Conservation (phyloP, 1,140 invertebrate genomes). For the Lasaia peninsularis region DNA sequence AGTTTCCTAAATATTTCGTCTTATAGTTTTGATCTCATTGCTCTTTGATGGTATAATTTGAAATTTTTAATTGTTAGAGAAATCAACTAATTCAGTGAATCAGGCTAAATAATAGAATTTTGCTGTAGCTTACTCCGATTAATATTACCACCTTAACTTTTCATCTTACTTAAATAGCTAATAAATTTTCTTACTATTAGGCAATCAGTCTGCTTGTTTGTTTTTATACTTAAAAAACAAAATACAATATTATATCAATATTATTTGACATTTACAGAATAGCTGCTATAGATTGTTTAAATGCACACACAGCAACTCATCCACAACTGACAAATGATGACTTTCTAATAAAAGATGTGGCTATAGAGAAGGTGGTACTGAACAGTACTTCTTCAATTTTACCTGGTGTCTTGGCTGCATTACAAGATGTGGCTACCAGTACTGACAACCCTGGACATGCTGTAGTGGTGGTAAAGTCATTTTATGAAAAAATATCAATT, state of each 20-base stretch:
- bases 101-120: too few relatives aligned
- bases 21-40: too few relatives aligned
- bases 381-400: constrained; percentile 80
- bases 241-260: too few relatives aligned
- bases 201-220: too few relatives aligned
- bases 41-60: too few relatives aligned
- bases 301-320: constrained; percentile 77
- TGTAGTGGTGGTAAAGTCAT: constrained; percentile 73
- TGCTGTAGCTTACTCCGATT: too few relatives aligned
- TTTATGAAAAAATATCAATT: constrained; percentile 30
- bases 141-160: too few relatives aligned
- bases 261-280: constrained; percentile 56
- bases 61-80: too few relatives aligned
- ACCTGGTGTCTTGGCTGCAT: constrained; percentile 79
- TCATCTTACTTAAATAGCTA: too few relatives aligned
- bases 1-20: too few relatives aligned
- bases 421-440: constrained; percentile 78
- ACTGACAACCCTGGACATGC: constrained; percentile 79
- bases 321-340: constrained; percentile 50
- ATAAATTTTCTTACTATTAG: constrained; percentile 14
- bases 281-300: constrained; percentile 78
- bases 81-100: too few relatives aligned
- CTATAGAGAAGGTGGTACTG: constrained; percentile 53
- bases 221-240: too few relatives aligned
- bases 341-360: constrained; percentile 42